Percentiles rank a stretch among this genome's conserved stretches.
Evolutionary conservation across 2,888 invertebrate genomes (phyloP).

Genomic region (Apodemia mormo): DNA sequence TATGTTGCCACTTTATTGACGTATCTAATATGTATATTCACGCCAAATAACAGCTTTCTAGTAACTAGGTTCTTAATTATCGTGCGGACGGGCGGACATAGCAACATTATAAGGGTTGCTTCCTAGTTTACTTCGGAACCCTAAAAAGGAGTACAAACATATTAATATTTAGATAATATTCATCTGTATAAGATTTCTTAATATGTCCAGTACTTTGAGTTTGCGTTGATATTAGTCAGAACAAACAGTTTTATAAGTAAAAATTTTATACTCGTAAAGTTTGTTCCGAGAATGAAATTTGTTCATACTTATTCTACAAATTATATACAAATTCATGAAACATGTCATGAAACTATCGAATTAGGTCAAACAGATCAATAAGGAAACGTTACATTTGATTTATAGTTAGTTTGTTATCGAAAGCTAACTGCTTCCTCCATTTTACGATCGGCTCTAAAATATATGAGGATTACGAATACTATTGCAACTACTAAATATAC

Average conservation of each 20-base stretch:
- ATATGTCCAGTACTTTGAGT: too few species aligned
- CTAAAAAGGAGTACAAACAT: too few species aligned
- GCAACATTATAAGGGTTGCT: too few species aligned
- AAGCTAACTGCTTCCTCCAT: slow-evolving; percentile 47
- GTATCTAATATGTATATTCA: too few species aligned
- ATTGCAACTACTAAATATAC: not conserved
- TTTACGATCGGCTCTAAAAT: slow-evolving; percentile 51
- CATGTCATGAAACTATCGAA: not conserved
- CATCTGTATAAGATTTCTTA: not conserved
- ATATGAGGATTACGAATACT: not conserved
- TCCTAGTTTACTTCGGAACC: too few species aligned
- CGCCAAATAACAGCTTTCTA: too few species aligned
- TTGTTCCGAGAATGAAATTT: not conserved
- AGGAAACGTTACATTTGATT: slow-evolving; percentile 59
- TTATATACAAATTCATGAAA: not conserved
- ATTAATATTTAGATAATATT: not conserved
- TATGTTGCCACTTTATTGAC: too few species aligned
- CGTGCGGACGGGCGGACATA: too few species aligned
- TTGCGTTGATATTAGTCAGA: too few species aligned
- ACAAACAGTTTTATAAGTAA: too few species aligned
- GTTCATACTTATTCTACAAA: not conserved
- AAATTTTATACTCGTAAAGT: not conserved
- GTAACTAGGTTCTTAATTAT: too few species aligned
- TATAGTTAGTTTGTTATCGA: slow-evolving; percentile 54
- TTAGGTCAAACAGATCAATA: slow-evolving; percentile 53